These are phyloP conservation scores for Alitta virens DNA, from an alignment of 2,888 invertebrate species.

Conservation along the genomic window DNA sequence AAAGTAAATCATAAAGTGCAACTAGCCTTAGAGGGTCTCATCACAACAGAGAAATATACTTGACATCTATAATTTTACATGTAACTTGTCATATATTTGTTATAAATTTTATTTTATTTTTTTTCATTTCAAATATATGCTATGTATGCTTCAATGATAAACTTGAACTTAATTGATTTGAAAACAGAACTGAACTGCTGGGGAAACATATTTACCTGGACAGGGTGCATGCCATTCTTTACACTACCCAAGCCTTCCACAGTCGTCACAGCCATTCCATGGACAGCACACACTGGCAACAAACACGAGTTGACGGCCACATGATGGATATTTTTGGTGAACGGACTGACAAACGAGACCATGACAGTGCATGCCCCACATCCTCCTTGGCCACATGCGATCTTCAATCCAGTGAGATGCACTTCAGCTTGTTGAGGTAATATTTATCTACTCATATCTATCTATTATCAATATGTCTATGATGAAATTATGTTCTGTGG, in stretches of 20 bases:
- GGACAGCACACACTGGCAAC: constrained; percentile 43
- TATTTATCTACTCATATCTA: neutral
- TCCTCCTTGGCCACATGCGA: constrained; percentile 90
- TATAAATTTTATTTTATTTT: too few species aligned
- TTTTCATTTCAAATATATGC: too few species aligned
- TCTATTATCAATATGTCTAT: too few species aligned
- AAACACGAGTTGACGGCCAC: constrained; percentile 23
- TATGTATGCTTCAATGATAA: too few species aligned
- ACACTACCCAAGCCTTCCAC: constrained; percentile 51
- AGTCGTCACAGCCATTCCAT: constrained; percentile 52
- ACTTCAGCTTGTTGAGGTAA: constrained; percentile 28
- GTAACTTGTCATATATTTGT: too few species aligned
- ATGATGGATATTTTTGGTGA: neutral
- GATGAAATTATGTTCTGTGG: too few species aligned
- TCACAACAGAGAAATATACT: too few species aligned
- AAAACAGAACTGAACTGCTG: too few species aligned
- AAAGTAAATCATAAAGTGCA: too few species aligned
- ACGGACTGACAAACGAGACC: constrained; percentile 72
- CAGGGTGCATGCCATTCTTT: constrained; percentile 33
- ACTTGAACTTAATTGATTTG: too few species aligned
- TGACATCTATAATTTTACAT: too few species aligned
- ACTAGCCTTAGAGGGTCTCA: too few species aligned
- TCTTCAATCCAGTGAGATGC: constrained; percentile 78
- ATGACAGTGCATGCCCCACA: constrained; percentile 95
- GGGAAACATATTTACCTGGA: constrained; percentile 26